Base-by-base conservation (phyloP, 2,797 vertebrate genomes). In the Sternarchorhynchus goeldii region DNA sequence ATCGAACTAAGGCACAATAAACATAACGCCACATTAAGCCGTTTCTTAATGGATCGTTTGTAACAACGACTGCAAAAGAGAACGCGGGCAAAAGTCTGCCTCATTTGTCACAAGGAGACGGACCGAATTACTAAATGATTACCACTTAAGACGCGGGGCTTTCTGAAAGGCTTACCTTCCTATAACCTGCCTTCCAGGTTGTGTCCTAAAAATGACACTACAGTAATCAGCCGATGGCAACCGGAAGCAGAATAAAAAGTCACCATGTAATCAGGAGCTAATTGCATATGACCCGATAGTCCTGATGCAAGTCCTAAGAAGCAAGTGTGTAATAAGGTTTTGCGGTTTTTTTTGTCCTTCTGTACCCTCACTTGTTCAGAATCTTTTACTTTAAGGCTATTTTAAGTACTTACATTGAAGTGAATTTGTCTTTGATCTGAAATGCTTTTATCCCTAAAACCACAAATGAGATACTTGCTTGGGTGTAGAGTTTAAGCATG, bases 51-150 rank as follows among this genome's bases (percentile, higher is more conserved):
- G n/a, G 79, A 68, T 74, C 56, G 39, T 74, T 79, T 18, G 29
- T 25, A 29, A 21, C 29, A 10, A 66, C 79, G 34, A 3, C 39
- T 20, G 7, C 1, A 79, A 73, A 79, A 76, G 41, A 14, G 66
- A 71, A 56, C 63, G 81, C 60, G n/a, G 6, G 36, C 66, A 62
- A 71, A 68, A 75, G 41, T 64, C 68, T 45, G 34, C 56, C 71
- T 75, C 65, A 34, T 79, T 74, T 62, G 79, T 83, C 70, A 85
- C 62, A 74, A 18, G 6, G 18, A 74, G 34, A 63, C 41, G 17
- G 21, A 20, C 25, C 58, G 69, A 73, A 57, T 39, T 29, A 64
- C 57, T 81, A 67, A 78, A 77, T 73, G 75, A 75, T 85, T 73
- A 71, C 12, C 34, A 82, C n/a, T 64, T 67, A 67, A 29, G 39